phyloP scores from a whole-genome alignment of 2,797 vertebrate species.

The Myotis findleyi region DNA sequence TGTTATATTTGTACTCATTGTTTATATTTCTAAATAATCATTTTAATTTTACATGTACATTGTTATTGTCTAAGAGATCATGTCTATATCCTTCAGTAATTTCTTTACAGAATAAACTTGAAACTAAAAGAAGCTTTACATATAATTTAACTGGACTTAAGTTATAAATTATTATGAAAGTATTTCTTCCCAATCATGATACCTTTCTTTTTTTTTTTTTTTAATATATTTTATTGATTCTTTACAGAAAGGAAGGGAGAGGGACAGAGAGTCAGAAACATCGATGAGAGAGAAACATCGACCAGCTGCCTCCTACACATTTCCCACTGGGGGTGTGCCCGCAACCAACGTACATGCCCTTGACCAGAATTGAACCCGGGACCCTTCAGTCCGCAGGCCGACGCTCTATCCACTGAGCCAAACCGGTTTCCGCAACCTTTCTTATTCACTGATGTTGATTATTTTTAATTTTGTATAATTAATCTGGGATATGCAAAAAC shows the following conservation, averaged over 20 bases:
- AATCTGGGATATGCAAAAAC: background rate
- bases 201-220: no score
- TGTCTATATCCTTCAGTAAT: background rate
- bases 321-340: no score
- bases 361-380: no score
- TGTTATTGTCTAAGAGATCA: background rate
- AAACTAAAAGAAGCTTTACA: background rate
- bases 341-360: no score
- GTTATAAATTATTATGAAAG: constrained; percentile 12
- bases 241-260: no score
- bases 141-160: background rate
- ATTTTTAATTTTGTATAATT: background rate
- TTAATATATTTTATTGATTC: no score
- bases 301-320: no score
- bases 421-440: no score
- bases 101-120: background rate
- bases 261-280: no score
- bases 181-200: background rate
- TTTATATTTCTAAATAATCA: background rate
- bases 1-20: background rate
- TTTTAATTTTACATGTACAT: background rate
- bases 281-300: no score
- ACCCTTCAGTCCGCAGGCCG: no score
- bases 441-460: background rate
- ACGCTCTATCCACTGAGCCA: no score